Evolutionary conservation across 2,888 invertebrate genomes (phyloP).

Genomic region (Cantharis nigra): DNA sequence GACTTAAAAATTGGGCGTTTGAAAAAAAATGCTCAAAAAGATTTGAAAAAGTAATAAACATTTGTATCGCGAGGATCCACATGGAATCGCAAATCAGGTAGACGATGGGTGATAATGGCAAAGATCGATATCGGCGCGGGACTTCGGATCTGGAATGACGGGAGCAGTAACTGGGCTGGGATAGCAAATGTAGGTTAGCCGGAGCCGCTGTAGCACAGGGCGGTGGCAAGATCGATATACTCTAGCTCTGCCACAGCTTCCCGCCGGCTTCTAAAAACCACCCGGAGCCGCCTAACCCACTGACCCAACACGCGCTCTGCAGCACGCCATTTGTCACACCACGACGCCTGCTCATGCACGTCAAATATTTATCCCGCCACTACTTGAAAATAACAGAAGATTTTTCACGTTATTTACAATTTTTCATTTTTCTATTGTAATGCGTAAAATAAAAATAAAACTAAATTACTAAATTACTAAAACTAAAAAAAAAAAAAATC

Average conservation of each 20-base stretch:
- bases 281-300: slow-evolving; percentile 40
- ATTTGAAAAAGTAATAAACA: slow-evolving; percentile 4
- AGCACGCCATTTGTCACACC: slow-evolving; percentile 30
- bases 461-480: neutral
- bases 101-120: slow-evolving; percentile 34
- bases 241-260: slow-evolving; percentile 38
- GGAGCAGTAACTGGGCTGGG: slow-evolving; percentile 48
- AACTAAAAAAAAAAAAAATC: neutral
- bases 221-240: slow-evolving; percentile 41
- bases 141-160: slow-evolving; percentile 37
- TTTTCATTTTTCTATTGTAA: neutral
- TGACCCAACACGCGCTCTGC: slow-evolving; percentile 39
- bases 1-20: neutral
- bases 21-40: neutral
- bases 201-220: slow-evolving; percentile 49
- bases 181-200: slow-evolving; percentile 55
- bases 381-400: slow-evolving; percentile 8
- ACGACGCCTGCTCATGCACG: slow-evolving; percentile 25
- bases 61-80: slow-evolving; percentile 21
- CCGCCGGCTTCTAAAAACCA: slow-evolving; percentile 35
- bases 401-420: neutral
- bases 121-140: slow-evolving; percentile 44
- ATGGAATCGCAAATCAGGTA: slow-evolving; percentile 37
- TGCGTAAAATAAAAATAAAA: neutral
- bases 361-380: slow-evolving; percentile 12